These are phyloP conservation scores for Chascanopsetta lugubris DNA, from an alignment of 2,113 vertebrate genomes.

Conservation along the genomic window DNA sequence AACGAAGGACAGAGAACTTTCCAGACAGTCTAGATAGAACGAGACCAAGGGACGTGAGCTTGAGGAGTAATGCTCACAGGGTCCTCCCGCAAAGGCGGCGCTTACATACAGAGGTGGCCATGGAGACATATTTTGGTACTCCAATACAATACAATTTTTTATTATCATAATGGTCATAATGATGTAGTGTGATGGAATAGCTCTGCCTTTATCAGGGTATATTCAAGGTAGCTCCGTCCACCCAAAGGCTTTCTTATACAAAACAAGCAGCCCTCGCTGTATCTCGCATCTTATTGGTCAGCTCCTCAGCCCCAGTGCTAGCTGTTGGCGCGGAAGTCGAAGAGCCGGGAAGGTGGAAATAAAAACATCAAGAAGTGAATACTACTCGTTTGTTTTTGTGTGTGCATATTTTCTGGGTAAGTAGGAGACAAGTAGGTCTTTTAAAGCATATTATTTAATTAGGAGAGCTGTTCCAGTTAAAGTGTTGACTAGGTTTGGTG, in stretches of 20 bases:
- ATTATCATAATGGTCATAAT: too few relatives aligned
- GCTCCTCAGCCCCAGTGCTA: neutral
- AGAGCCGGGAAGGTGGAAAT: constrained; percentile 13
- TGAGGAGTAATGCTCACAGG: neutral
- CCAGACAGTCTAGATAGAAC: constrained; percentile 74
- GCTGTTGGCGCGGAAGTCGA: constrained; percentile 68
- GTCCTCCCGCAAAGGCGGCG: constrained; percentile 29
- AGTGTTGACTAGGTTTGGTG: neutral
- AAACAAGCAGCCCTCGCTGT: constrained; percentile 24
- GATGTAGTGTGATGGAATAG: too few relatives aligned
- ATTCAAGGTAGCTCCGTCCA: neutral
- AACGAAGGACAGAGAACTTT: constrained; percentile 80
- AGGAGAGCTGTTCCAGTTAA: neutral
- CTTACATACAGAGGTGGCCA: too few relatives aligned
- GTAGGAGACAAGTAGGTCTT: neutral
- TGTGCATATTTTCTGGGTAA: constrained; percentile 18
- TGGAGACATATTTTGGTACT: too few relatives aligned
- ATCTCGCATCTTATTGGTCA: constrained; percentile 59
- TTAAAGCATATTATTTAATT: neutral
- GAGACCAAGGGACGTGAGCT: constrained; percentile 9
- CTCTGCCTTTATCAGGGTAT: accelerated
- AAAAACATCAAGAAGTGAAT: neutral
- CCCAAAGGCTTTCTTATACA: accelerated
- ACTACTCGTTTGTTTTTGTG: neutral
- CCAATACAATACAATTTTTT: too few relatives aligned